Base-by-base conservation (phyloP, 2,888 invertebrate species). In the Cantharis flavilabris region DNA sequence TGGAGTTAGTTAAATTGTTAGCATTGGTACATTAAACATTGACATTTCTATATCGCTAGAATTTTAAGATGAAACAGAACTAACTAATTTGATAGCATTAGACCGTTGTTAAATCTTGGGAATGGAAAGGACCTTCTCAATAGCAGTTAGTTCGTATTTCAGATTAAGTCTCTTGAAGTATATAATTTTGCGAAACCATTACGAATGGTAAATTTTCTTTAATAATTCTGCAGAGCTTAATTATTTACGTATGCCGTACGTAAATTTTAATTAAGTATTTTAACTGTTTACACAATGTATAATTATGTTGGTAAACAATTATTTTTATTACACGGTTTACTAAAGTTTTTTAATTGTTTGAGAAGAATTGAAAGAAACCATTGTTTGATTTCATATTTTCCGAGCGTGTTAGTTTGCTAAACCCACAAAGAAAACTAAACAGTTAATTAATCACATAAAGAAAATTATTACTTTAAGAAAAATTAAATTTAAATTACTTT, bases 51-150 rank as follows among this genome's bases (percentile, higher is more conserved):
- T 67, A 23, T 23, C 14, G 65, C 26, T 67, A 26, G 23, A 67
- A 67, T 67, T 20, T 67, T 79, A 75, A 78, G 79, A 73, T 73
- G 70, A 73, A 79, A 74, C 79, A 72, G 80, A 81, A 80, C 77
- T 79, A 77, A 80, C 80, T 81, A 81, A 81, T 81, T 79, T 80
- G 72, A 77, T 73, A 80, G 80, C 78, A 81, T 81, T 81, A 81
- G 80, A 78, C 79, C 79, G 80, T 80, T 80, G 81, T 79, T 79
- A 70, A 75, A 76, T 72, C 73, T 76, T 72, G 76, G 80, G 80
- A 80, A 80, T 80, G 72, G 77, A 78, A 79, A 79, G 72, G 78
- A 73, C 76, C 77, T 77, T 79, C 80, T 78, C 80, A 79, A 80
- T 77, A 76, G 79, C 79, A 75, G 77, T 78, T 77, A 73, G 70